Conservation (phyloP, 2,888 invertebrate genomes). For the Caenorhabditis sp. region DNA sequence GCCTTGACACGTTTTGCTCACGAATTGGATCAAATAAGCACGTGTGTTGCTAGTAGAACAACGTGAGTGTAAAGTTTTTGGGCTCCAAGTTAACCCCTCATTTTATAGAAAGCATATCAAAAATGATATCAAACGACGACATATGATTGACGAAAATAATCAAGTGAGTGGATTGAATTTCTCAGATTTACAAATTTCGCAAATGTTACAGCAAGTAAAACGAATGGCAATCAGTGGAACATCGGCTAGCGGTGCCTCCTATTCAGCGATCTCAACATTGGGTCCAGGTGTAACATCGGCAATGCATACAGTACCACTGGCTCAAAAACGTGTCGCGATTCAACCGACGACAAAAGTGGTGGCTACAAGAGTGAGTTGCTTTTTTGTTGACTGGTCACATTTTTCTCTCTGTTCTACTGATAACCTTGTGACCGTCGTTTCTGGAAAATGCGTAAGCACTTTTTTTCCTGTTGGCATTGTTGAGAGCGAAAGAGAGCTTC, state of each 20-base stretch:
- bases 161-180: neutral
- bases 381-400: neutral
- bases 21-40: constrained; percentile 64
- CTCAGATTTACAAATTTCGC: too few species aligned
- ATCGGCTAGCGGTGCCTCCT: constrained; percentile 5
- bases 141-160: constrained; percentile 31
- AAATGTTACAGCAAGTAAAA: constrained; percentile 16
- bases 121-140: constrained; percentile 57
- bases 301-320: constrained; percentile 19
- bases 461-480: too few species aligned
- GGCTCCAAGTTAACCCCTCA: neutral
- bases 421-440: too few species aligned
- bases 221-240: constrained; percentile 13
- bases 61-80: constrained; percentile 39
- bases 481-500: too few species aligned
- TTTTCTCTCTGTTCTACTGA: too few species aligned
- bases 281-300: neutral
- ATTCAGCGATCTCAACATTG: constrained; percentile 2
- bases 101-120: constrained; percentile 52
- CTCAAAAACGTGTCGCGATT: constrained; percentile 18
- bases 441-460: too few species aligned
- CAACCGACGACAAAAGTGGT: constrained; percentile 23
- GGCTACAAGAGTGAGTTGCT: constrained; percentile 20
- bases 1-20: constrained; percentile 63
- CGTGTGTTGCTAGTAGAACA: constrained; percentile 52